Evolutionary conservation across 2,888 invertebrate genomes (phyloP).

Genomic region (Pterostichus madidus): DNA sequence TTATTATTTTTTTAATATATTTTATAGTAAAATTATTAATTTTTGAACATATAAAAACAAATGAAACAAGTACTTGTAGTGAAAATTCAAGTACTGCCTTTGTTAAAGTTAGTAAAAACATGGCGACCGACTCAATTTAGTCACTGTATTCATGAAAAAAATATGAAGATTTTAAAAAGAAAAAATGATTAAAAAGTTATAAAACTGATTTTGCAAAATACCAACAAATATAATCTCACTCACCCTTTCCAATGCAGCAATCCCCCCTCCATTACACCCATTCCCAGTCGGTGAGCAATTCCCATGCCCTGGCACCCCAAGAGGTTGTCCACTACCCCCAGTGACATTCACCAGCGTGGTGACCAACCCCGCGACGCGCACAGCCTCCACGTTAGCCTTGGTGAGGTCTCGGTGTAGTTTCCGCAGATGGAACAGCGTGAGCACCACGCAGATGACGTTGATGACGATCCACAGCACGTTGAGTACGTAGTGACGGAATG

Average conservation of each 20-base stretch:
- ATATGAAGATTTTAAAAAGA: too few species aligned
- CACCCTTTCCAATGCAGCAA: constrained; percentile 13
- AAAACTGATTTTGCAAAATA: too few species aligned
- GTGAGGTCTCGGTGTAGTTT: constrained; percentile 90
- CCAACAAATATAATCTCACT: neutral
- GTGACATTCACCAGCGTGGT: constrained; percentile 91
- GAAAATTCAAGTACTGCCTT: too few species aligned
- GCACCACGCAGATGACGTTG: constrained; percentile 90
- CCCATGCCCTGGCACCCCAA: constrained; percentile 74
- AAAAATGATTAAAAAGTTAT: too few species aligned
- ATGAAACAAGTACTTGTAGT: too few species aligned
- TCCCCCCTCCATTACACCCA: constrained; percentile 29
- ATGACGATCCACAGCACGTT: constrained; percentile 95
- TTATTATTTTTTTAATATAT: too few species aligned
- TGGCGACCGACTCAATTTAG: too few species aligned
- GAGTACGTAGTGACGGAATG: constrained; percentile 93
- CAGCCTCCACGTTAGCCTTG: constrained; percentile 91
- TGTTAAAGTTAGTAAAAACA: too few species aligned
- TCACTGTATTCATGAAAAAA: too few species aligned
- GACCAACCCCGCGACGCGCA: constrained; percentile 89
- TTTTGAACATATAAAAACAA: too few species aligned
- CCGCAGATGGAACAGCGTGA: constrained; percentile 90
- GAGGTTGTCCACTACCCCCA: constrained; percentile 75
- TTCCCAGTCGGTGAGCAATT: neutral
- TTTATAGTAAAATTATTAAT: too few species aligned